Evolutionary conservation across 2,113 vertebrate genomes (phyloP).

Genomic region (Gobius niger): DNA sequence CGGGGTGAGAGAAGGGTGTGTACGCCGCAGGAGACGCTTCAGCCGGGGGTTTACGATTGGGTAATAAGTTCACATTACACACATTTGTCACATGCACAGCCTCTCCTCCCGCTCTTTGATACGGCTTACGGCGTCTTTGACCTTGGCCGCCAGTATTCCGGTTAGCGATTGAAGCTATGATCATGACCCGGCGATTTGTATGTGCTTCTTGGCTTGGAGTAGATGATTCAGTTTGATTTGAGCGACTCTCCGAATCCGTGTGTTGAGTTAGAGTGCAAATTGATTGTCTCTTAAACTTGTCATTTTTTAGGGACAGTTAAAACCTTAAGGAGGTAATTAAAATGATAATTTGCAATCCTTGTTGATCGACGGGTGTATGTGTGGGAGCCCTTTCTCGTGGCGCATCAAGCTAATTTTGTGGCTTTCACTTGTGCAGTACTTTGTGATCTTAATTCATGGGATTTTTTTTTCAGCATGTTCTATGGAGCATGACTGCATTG

Average conservation of each 20-base stretch:
- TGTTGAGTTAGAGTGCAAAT: background rate
- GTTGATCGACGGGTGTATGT: background rate
- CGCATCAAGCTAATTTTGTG: slow-evolving; percentile 1
- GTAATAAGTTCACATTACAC: slow-evolving; percentile 27
- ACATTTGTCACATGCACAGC: slow-evolving; percentile 9
- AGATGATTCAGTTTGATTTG: background rate
- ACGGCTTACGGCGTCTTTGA: background rate
- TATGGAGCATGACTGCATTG: slow-evolving; percentile 7
- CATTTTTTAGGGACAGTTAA: background rate
- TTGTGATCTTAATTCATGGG: slow-evolving; percentile 14
- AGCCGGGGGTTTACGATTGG: slow-evolving; percentile 8
- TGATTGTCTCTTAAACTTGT: background rate
- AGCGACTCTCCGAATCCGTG: background rate
- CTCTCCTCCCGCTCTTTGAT: slow-evolving; percentile 2
- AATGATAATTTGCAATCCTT: background rate
- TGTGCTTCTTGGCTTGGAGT: background rate
- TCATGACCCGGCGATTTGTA: background rate
- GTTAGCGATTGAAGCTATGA: background rate
- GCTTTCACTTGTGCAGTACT: background rate
- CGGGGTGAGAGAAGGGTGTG: slow-evolving; percentile 8
- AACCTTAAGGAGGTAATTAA: background rate
- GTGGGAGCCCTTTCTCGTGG: background rate
- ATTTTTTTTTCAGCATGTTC: slow-evolving; percentile 3
- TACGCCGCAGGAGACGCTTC: background rate
- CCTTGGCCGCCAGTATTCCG: background rate